Conservation (phyloP, 2,888 invertebrate genomes). For the Deladenus siricidicola region DNA sequence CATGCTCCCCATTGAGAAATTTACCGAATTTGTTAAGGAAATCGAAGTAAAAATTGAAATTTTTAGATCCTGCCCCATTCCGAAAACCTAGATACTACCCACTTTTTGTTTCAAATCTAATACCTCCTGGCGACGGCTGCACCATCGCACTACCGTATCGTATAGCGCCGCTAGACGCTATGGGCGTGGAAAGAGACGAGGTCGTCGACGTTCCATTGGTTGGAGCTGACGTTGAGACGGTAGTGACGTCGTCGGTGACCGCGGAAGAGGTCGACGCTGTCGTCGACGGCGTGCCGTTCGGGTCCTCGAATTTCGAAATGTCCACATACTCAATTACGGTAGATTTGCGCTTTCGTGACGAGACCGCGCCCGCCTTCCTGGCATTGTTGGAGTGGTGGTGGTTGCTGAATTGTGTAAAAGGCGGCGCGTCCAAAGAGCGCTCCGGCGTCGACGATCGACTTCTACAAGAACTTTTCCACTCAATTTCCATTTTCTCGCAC, state of each 20-base stretch:
- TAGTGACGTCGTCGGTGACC: neutral
- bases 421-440: constrained; percentile 6
- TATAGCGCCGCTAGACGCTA: neutral
- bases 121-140: no score
- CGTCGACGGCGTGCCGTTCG: neutral
- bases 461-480: constrained; percentile 7
- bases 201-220: neutral
- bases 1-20: no score
- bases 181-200: neutral
- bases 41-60: neutral
- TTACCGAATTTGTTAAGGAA: no score
- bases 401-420: constrained; percentile 2
- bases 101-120: no score
- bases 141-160: no score
- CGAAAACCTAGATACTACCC: no score
- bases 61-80: no score
- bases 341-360: constrained; percentile 4
- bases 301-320: constrained; percentile 5
- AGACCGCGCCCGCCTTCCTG: neutral
- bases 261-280: no score
- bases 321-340: constrained; percentile 18
- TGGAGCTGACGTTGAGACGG: neutral
- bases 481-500: no score
- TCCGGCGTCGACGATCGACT: constrained; percentile 26
- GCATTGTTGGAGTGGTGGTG: neutral